phyloP scores from a whole-genome alignment of 1,140 invertebrate species.

The Alviniconcha marisindica region DNA sequence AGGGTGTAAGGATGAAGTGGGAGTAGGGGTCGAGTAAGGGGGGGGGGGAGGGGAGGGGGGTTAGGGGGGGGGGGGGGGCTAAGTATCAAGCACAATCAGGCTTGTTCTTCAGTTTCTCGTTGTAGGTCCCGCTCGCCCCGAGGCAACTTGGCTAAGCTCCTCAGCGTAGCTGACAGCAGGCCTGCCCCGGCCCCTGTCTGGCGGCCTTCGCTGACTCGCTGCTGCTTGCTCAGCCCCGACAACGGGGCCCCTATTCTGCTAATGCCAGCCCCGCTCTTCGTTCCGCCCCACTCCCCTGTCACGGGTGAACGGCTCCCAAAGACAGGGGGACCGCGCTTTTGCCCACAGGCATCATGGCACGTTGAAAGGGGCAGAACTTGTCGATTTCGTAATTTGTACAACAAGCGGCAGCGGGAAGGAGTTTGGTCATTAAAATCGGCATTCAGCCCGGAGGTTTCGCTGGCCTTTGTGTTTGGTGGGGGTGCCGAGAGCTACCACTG shows the following conservation, averaged over 20 bases:
- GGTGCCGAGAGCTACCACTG: too few relatives aligned
- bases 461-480: too few relatives aligned
- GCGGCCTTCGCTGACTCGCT: too few relatives aligned
- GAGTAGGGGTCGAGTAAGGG: background rate
- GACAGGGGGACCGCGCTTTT: background rate
- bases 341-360: background rate
- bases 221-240: too few relatives aligned
- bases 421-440: too few relatives aligned
- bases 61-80: background rate
- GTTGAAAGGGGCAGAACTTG: background rate
- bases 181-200: background rate
- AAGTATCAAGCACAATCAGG: slow-evolving; percentile 23
- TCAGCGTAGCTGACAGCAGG: too few relatives aligned
- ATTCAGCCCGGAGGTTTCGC: too few relatives aligned
- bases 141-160: background rate
- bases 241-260: background rate
- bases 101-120: background rate
- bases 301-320: slow-evolving; percentile 5
- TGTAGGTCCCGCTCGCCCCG: background rate
- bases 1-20: background rate
- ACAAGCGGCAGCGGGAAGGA: background rate
- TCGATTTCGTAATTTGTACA: background rate
- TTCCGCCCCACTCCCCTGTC: background rate
- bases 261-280: slow-evolving; percentile 8
- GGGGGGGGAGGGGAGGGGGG: background rate